Conservation (phyloP, 2,888 invertebrate species). For the Drosophila merina region DNA sequence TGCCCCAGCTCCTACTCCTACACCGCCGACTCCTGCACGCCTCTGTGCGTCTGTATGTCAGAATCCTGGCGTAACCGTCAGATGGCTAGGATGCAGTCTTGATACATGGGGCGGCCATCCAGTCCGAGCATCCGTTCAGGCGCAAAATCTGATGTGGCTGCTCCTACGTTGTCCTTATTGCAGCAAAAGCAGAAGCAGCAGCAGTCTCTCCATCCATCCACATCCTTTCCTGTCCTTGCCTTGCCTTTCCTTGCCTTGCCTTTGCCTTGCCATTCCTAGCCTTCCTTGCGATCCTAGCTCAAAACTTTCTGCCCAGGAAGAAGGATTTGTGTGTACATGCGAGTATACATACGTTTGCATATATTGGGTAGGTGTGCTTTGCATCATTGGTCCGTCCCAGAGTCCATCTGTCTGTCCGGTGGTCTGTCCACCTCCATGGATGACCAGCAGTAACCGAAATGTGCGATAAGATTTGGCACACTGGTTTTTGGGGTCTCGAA, state of each 20-base stretch:
- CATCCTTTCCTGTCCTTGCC: background rate
- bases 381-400: slow-evolving; percentile 49
- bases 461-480: slow-evolving; percentile 46
- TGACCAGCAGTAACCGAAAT: slow-evolving; percentile 49
- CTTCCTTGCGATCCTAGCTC: slow-evolving; percentile 44
- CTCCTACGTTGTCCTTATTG: slow-evolving; percentile 49
- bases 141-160: slow-evolving; percentile 52
- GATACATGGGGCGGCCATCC: slow-evolving; percentile 48
- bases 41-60: slow-evolving; percentile 14
- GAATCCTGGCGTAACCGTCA: slow-evolving; percentile 43
- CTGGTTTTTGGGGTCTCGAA: slow-evolving; percentile 7
- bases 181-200: slow-evolving; percentile 17
- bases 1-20: background rate
- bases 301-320: slow-evolving; percentile 55
- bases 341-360: slow-evolving; percentile 34
- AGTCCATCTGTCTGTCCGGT: background rate
- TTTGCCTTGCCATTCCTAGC: slow-evolving; percentile 37
- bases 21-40: background rate
- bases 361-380: slow-evolving; percentile 42
- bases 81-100: slow-evolving; percentile 55
- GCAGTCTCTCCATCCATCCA: too few relatives aligned
- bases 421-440: slow-evolving; percentile 43
- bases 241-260: slow-evolving; percentile 12
- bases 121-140: slow-evolving; percentile 50
- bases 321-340: slow-evolving; percentile 30